Base-by-base conservation (phyloP, 2,888 invertebrate species). In the Patella pellucida region DNA sequence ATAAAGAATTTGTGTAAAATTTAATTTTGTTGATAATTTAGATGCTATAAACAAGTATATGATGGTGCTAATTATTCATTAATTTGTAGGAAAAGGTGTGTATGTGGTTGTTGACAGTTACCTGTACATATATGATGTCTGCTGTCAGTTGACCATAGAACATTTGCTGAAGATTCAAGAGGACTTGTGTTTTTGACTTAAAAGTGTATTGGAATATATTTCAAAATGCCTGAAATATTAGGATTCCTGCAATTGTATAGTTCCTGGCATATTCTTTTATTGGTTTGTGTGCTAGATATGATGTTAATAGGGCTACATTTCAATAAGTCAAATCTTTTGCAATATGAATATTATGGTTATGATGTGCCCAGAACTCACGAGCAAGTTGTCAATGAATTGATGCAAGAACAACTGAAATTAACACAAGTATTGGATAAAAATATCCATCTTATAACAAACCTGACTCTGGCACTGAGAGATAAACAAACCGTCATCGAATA, bases 141-240 rank as follows among this genome's bases (percentile, higher is more conserved):
- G 41, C 41, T 41, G 41, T 41, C 9, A 41, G 41, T 41, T 41
- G 9, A 62, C 19, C 62, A 11, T 19, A 62, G 62, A 62, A 62
- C 12, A 62, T 23, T 15, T 3, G 14, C 19, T 23, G 62, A 62
- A 62, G 23, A 3, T 23, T 62, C 62, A 62, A 23, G 19, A 62
- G 23, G 23, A 23, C 23, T 62, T 23, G 23, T 62, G 23, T 62
- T 62, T 12, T 62, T 23, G 23, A 12, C 23, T 23, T 3, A 62
- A 9, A 54, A 4, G 11, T 12, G 19, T 23, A 62, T 11, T 23
- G 62, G 62, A 62, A 62, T 16, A 19, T 5, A 16, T 19, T 51
- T 54, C 19, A 56, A 16, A 31, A 77, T 77, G 77, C 54, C 74
- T 31, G 74, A 74, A 50, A 73, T 77, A 3, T 15, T 77, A 52